Base-by-base conservation (phyloP, 1,140 invertebrate species). In the Sycophaga agraensis region DNA sequence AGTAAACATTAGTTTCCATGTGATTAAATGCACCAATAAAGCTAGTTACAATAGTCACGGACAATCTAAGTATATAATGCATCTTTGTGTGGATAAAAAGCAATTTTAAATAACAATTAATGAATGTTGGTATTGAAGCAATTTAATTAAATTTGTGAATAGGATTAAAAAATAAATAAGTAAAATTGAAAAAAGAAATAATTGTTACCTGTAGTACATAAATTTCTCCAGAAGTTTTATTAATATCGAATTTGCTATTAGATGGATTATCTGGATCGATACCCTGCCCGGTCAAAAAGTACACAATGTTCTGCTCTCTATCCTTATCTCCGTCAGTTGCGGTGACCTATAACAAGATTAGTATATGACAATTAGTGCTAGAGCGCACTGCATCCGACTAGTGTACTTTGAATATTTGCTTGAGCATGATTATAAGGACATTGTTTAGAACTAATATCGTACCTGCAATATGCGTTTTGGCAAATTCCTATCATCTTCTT, bases 211-310 rank as follows among this genome's bases (percentile, higher is more conserved):
- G 94, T 3, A 95, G 81, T 8, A 96, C 93, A 74, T 91, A 96
- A 78, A 97, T 96, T 79, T 95, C 93, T 46, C 94, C 94, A 4
- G 91, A 94, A 2, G 93, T 94, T 60, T 91, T 85, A 81, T 98
- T 97, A 68, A 99, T 97, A 74, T 94, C 91, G 73, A 99, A 99
- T 82, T 96, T 96, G 81, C 92, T 94, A 73, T 96, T 96, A 58
- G 91, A 89, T 31, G 92, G 91, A 83, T 96, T 95, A 76, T 95
- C 91, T 8, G 94, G 89, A 83, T 97, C 93, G 69, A 97, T 96
- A 55, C 95, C 96, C 76, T 98, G 94, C 9, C 96, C 96, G 21
- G 95, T 97, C 46, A 99, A 82, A 80, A 95, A 96, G 79, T 98
- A 99, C 6, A 97, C 94, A 73, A 99, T 98, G 72, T 96, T 93